Evolutionary conservation across 2,888 invertebrate species (phyloP).

Genomic region (Nebria salina): DNA sequence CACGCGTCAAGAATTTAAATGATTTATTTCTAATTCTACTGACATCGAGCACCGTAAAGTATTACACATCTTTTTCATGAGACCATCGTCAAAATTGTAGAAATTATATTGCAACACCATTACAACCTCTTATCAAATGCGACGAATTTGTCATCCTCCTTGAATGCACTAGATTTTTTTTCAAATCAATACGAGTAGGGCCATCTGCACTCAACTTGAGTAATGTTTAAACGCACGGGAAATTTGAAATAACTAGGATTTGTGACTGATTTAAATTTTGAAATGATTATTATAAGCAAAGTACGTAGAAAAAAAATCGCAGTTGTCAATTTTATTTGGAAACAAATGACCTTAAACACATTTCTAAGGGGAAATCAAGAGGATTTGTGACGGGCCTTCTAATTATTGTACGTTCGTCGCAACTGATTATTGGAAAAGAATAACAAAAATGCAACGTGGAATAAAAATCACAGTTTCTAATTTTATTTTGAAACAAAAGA

Average conservation of each 20-base stretch:
- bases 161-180: constrained; percentile 19
- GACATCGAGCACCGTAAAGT: constrained; percentile 55
- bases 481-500: constrained; percentile 3
- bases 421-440: neutral
- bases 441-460: neutral
- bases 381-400: neutral
- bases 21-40: constrained; percentile 55
- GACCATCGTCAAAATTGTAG: constrained; percentile 59
- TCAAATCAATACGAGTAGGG: constrained; percentile 33
- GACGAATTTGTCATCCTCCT: constrained; percentile 42
- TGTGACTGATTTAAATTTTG: neutral
- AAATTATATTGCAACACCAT: constrained; percentile 61
- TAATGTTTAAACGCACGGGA: neutral
- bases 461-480: neutral
- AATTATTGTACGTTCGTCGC: neutral
- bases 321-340: neutral
- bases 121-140: constrained; percentile 59
- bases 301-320: neutral
- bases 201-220: constrained; percentile 22
- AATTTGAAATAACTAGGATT: neutral
- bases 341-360: neutral
- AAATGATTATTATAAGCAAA: neutral
- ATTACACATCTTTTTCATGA: constrained; percentile 58
- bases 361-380: neutral
- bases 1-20: constrained; percentile 62